Conservation (phyloP, 2,797 vertebrate species). For the Amazonetta brasiliensis region DNA sequence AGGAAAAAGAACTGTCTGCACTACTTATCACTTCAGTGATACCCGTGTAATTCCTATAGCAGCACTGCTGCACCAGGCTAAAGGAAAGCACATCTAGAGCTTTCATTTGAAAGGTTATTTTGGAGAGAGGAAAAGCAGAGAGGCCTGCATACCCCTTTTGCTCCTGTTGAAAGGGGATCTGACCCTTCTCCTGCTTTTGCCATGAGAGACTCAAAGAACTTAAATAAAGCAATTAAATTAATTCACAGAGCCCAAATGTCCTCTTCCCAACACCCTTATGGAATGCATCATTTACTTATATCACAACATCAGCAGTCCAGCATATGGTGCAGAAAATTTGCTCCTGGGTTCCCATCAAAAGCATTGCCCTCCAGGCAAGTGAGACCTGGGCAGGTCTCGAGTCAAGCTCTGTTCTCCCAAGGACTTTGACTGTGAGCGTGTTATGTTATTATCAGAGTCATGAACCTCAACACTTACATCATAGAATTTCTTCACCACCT, state of each 20-base stretch:
- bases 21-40: neutral
- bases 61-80: neutral
- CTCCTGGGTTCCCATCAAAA: neutral
- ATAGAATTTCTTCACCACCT: conserved; percentile 88
- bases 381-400: neutral
- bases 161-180: neutral
- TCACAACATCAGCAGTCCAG: neutral
- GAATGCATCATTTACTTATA: neutral
- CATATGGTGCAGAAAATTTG: neutral
- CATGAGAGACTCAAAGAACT: neutral
- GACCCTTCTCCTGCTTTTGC: neutral
- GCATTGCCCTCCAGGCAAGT: neutral
- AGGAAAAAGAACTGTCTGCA: neutral
- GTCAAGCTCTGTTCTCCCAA: neutral
- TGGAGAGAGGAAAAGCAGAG: neutral
- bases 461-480: conserved; percentile 79
- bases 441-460: neutral
- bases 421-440: neutral
- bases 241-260: neutral
- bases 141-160: neutral
- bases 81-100: neutral
- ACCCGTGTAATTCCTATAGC: neutral
- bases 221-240: neutral
- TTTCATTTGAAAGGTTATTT: neutral
- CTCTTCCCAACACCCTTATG: neutral